Percentiles rank a stretch among this genome's conserved stretches.
Conservation (phyloP, 1,140 invertebrate genomes). For the Palaemon carinicauda region DNA sequence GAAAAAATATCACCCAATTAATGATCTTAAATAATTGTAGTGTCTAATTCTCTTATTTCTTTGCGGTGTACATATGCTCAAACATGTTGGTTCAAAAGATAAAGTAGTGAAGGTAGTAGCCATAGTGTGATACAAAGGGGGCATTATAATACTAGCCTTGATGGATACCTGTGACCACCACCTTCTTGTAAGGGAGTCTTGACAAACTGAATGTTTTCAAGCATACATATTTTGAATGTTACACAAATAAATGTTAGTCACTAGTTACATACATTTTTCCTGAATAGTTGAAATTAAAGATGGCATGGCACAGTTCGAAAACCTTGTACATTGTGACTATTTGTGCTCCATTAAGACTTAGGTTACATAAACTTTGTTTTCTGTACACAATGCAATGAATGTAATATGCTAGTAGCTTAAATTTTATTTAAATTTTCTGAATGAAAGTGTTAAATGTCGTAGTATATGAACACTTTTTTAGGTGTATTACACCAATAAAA, state of each 20-base stretch:
- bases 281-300: background rate
- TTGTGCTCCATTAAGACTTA: background rate
- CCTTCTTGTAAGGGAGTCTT: too few relatives aligned
- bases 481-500: slow-evolving; percentile 58
- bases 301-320: background rate
- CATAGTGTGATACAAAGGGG: too few relatives aligned
- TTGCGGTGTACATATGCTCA: too few relatives aligned
- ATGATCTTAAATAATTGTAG: too few relatives aligned
- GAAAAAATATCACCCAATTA: too few relatives aligned
- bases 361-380: slow-evolving; percentile 45
- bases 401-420: slow-evolving; percentile 51
- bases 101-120: too few relatives aligned
- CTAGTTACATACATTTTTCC: background rate
- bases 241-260: background rate
- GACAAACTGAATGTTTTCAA: background rate
- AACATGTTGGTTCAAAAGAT: too few relatives aligned
- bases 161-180: too few relatives aligned
- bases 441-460: slow-evolving; percentile 55
- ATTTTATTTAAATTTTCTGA: slow-evolving; percentile 56
- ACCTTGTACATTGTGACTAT: background rate
- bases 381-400: slow-evolving; percentile 52
- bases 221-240: background rate
- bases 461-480: slow-evolving; percentile 57
- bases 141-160: too few relatives aligned
- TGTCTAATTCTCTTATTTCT: too few relatives aligned